These are phyloP conservation scores for Calameuta pallipes DNA, from an alignment of 2,888 invertebrate species.

Conservation along the genomic window DNA sequence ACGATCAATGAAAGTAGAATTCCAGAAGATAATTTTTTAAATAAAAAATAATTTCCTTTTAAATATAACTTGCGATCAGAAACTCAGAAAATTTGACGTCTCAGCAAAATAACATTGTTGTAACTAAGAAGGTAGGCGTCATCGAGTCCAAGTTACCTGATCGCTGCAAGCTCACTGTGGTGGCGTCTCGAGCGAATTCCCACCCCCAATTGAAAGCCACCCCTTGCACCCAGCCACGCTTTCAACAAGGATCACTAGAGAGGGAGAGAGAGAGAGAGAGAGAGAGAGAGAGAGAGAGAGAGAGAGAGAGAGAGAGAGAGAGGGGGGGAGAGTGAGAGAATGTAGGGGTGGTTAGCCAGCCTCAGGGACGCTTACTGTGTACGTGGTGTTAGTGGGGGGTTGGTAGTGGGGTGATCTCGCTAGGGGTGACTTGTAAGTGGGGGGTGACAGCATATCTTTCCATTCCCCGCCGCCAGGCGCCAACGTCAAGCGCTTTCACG, in stretches of 20 bases:
- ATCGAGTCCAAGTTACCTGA: conserved; percentile 20
- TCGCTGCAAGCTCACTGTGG: conserved; percentile 23
- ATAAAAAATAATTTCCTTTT: not conserved
- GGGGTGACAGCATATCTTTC: conserved; percentile 17
- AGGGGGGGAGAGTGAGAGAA: not conserved
- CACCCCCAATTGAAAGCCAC: conserved; percentile 9
- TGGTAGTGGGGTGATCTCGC: conserved; percentile 2
- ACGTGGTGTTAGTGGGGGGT: conserved; percentile 11
- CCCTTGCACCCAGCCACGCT: not conserved
- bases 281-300: not conserved
- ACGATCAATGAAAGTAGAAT: too few species aligned
- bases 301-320: not conserved
- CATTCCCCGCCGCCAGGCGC: conserved; percentile 44
- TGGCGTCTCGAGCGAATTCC: conserved; percentile 19
- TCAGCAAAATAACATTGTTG: not conserved
- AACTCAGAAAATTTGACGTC: not conserved
- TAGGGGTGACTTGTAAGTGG: conserved; percentile 3
- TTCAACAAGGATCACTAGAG: not conserved
- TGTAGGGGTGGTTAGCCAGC: not conserved
- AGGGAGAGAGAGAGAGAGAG: not conserved
- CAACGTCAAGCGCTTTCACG: conserved; percentile 54
- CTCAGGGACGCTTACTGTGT: conserved; percentile 23
- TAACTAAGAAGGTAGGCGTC: not conserved
- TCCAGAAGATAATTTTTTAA: too few species aligned
- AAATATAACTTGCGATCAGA: not conserved